Percentiles rank a stretch among this genome's conserved stretches.
These are phyloP conservation scores for Tragelaphus strepsiceros DNA, from an alignment of 2,113 vertebrate genomes.

Conservation along the genomic window DNA sequence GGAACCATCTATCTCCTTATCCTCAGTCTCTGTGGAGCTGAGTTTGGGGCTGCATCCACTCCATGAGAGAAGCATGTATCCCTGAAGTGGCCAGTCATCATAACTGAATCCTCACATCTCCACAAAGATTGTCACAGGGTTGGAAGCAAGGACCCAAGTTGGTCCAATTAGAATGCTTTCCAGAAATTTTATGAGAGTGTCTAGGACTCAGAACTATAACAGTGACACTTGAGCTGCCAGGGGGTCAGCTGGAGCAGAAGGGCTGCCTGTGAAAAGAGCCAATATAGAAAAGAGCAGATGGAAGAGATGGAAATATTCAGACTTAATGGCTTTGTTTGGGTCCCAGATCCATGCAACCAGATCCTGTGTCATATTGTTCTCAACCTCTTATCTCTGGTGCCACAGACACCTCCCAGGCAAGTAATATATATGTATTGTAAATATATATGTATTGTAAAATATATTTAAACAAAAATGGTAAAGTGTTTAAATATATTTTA, in stretches of 20 bases:
- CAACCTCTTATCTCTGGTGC: neutral
- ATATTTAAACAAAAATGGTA: neutral
- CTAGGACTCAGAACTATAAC: neutral
- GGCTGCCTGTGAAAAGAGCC: slow-evolving; percentile 9
- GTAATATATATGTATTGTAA: neutral
- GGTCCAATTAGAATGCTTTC: neutral
- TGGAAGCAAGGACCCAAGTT: neutral
- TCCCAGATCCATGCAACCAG: neutral
- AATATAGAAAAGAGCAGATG: slow-evolving; percentile 23
- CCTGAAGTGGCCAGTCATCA: neutral
- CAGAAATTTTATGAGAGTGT: neutral
- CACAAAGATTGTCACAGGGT: neutral
- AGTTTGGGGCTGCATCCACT: neutral
- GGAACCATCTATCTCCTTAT: neutral
- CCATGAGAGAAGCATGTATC: neutral
- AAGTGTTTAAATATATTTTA: neutral
- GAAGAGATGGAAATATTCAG: slow-evolving; percentile 9
- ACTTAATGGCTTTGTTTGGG: neutral
- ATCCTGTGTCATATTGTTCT: neutral
- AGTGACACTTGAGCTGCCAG: neutral
- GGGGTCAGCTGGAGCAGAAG: slow-evolving; percentile 1
- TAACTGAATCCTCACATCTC: neutral
- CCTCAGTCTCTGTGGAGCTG: neutral
- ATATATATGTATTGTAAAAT: neutral
- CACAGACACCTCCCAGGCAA: neutral